phyloP scores from a whole-genome alignment of 1,140 invertebrate species.

The Dufourea novaeangliae region DNA sequence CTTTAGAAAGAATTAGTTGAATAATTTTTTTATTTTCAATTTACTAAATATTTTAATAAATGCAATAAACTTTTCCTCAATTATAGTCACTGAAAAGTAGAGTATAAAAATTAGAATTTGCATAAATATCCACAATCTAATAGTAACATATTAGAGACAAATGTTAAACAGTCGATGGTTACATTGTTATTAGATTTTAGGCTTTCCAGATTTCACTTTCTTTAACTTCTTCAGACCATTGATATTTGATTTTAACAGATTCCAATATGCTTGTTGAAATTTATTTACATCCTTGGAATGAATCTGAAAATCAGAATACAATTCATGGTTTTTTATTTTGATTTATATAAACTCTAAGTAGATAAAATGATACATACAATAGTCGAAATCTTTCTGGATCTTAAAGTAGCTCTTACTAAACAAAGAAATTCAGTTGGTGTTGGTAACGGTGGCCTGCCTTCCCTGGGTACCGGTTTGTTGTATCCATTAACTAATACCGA shows the following conservation, averaged over 20 bases:
- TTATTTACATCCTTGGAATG: conserved; percentile 91
- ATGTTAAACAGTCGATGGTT: background rate
- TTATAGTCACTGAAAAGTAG: too few species aligned
- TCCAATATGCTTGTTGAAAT: conserved; percentile 92
- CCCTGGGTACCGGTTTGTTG: conserved; percentile 86
- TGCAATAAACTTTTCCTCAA: too few species aligned
- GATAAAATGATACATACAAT: conserved; percentile 82
- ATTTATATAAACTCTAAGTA: background rate
- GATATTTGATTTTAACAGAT: conserved; percentile 91
- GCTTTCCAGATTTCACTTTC: conserved; percentile 88
- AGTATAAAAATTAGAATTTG: too few species aligned
- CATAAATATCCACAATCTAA: too few species aligned
- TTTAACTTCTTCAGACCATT: conserved; percentile 93
- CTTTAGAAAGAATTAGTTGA: too few species aligned
- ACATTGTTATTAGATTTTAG: conserved; percentile 83
- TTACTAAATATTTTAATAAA: too few species aligned
- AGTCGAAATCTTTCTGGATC: conserved; percentile 90
- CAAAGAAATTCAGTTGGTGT: conserved; percentile 87
- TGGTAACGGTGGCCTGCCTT: conserved; percentile 82
- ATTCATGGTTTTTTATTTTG: background rate
- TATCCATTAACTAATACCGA: conserved; percentile 87
- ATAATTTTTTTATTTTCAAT: too few species aligned
- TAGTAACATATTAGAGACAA: conserved; percentile 38
- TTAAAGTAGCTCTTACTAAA: conserved; percentile 86
- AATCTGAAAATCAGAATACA: conserved; percentile 81